phyloP scores from a whole-genome alignment of 2,797 vertebrate species.

The Sebastolobus alascanus region DNA sequence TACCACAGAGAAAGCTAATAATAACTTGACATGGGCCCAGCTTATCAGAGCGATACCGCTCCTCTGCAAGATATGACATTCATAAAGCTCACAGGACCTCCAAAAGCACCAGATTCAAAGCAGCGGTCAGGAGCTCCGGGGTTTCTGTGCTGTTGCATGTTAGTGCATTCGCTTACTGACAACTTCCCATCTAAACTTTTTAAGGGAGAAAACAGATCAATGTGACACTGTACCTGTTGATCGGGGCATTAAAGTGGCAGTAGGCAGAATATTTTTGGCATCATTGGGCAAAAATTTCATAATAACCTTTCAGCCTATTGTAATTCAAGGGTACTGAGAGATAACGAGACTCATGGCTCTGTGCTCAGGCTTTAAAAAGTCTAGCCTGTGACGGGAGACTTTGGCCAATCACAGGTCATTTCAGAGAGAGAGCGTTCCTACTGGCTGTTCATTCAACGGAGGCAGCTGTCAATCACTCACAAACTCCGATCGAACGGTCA shows the following conservation, averaged over 20 bases:
- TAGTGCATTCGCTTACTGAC: background rate
- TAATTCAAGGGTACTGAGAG: too few species aligned
- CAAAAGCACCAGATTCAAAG: background rate
- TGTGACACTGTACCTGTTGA: background rate
- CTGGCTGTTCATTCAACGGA: too few species aligned
- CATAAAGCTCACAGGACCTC: background rate
- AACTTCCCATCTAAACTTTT: background rate
- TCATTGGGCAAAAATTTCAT: too few species aligned
- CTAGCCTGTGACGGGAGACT: too few species aligned
- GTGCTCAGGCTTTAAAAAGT: too few species aligned
- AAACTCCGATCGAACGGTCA: too few species aligned
- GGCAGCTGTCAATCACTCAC: too few species aligned
- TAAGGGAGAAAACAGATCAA: background rate
- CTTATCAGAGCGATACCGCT: slow-evolving; percentile 4
- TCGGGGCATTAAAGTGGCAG: background rate
- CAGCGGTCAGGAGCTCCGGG: background rate
- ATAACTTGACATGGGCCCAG: slow-evolving; percentile 7
- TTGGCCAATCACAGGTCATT: too few species aligned
- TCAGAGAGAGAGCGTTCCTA: too few species aligned
- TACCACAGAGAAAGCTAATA: slow-evolving; percentile 29
- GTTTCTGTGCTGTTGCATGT: background rate
- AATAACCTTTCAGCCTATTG: too few species aligned
- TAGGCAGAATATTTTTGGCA: too few species aligned
- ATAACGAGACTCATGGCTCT: too few species aligned
- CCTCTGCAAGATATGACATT: background rate